Conservation (phyloP, 2,888 invertebrate species). For the Sicus ferrugineus region DNA sequence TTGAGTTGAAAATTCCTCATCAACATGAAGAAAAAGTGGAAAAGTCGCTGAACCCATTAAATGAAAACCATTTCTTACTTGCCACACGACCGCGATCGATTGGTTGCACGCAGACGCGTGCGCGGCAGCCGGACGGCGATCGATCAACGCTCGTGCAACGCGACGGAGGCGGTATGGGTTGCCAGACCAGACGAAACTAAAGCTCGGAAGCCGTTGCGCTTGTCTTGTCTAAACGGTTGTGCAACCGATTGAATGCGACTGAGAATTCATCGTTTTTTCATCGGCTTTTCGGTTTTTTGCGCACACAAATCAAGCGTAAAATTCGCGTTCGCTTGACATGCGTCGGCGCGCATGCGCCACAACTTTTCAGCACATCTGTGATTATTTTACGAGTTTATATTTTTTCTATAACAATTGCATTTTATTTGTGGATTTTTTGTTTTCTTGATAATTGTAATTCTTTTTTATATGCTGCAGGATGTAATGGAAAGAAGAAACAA, state of each 20-base stretch:
- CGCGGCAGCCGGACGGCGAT: neutral
- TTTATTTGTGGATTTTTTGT: too few species aligned
- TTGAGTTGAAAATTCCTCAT: neutral
- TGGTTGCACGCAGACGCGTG: neutral
- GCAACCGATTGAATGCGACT: neutral
- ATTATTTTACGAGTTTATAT: neutral
- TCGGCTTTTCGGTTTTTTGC: neutral
- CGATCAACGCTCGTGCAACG: neutral
- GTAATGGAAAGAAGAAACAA: neutral
- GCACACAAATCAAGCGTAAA: constrained; percentile 12
- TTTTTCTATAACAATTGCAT: too few species aligned
- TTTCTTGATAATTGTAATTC: neutral
- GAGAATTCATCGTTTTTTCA: neutral
- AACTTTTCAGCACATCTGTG: constrained; percentile 5
- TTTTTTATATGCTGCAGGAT: neutral
- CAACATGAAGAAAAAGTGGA: neutral
- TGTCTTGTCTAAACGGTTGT: neutral
- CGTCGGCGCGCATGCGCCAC: constrained; percentile 17
- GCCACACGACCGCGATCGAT: constrained; percentile 20
- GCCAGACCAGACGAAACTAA: too few species aligned
- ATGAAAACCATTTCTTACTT: constrained; percentile 27
- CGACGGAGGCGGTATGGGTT: too few species aligned
- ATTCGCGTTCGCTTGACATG: constrained; percentile 5
- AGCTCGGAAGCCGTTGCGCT: too few species aligned
- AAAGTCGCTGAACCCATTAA: constrained; percentile 36